Percentiles rank a stretch among this genome's conserved stretches.
phyloP scores from a whole-genome alignment of 2,888 invertebrate genomes.

The Caenorhabditis drosophilae region DNA sequence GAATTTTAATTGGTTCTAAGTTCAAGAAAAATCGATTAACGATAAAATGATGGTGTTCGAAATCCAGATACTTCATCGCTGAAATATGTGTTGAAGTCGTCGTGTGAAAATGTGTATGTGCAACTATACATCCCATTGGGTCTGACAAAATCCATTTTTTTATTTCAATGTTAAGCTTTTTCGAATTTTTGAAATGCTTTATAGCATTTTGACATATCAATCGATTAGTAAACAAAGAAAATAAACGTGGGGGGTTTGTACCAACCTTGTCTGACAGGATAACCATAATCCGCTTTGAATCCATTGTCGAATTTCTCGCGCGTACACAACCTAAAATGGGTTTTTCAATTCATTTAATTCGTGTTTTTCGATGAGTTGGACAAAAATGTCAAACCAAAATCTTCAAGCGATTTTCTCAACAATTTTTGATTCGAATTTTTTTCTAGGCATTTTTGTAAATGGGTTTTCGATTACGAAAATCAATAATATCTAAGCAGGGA shows the following conservation, averaged over 20 bases:
- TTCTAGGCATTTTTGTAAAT: too few relatives aligned
- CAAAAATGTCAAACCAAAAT: background rate
- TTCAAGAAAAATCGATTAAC: constrained; percentile 33
- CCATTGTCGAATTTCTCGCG: constrained; percentile 64
- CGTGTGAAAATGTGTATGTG: constrained; percentile 64
- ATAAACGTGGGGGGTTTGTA: too few relatives aligned
- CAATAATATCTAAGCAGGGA: too few relatives aligned
- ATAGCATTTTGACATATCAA: background rate
- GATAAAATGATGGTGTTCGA: constrained; percentile 65
- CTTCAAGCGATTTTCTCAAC: background rate
- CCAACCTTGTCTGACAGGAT: constrained; percentile 64
- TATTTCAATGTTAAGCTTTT: background rate
- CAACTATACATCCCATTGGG: constrained; percentile 67
- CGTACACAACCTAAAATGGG: constrained; percentile 40
- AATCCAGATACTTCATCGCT: constrained; percentile 60
- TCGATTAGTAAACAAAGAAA: background rate
- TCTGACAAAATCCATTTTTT: constrained; percentile 23
- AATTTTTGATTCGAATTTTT: too few relatives aligned
- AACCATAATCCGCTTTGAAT: constrained; percentile 66
- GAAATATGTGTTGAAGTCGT: constrained; percentile 63
- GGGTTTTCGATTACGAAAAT: too few relatives aligned
- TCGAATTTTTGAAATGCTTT: too few relatives aligned
- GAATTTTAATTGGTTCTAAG: too few relatives aligned
- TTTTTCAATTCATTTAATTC: constrained; percentile 1
- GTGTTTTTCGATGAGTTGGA: background rate